A percentile compares a stretch with the other conserved stretches of the same genome.
These are phyloP conservation scores for Laticauda laticaudata DNA, from an alignment of 2,113 vertebrate species.

Conservation along the genomic window DNA sequence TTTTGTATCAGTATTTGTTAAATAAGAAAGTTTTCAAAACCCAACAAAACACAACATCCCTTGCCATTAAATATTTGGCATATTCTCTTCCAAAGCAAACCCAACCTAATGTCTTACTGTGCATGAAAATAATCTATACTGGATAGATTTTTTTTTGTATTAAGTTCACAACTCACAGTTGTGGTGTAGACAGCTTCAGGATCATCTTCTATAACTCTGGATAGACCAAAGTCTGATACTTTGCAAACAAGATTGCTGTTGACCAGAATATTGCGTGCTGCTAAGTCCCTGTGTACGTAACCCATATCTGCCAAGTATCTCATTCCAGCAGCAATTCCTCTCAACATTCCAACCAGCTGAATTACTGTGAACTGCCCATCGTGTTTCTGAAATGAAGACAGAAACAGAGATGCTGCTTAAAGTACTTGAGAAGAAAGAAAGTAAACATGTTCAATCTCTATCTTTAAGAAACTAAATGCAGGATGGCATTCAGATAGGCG, in stretches of 20 bases:
- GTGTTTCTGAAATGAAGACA: conserved; percentile 81
- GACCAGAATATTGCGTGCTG: conserved; percentile 96
- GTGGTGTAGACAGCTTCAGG: conserved; percentile 98
- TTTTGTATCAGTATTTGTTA: background rate
- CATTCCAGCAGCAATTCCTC: conserved; percentile 97
- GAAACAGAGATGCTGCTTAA: conserved; percentile 54
- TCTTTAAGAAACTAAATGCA: background rate
- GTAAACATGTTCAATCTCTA: conserved; percentile 4
- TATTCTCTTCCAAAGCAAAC: background rate
- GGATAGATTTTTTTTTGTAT: background rate
- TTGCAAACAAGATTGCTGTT: conserved; percentile 99
- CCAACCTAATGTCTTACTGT: background rate
- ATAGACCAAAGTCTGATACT: conserved; percentile 98
- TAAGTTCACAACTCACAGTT: conserved; percentile 79
- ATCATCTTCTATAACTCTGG: conserved; percentile 96
- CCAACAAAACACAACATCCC: background rate
- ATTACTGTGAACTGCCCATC: conserved; percentile 98
- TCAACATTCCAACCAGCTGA: conserved; percentile 96
- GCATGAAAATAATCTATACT: background rate
- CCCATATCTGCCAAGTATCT: conserved; percentile 97
- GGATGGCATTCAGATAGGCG: background rate
- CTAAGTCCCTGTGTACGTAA: conserved; percentile 96
- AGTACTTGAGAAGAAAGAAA: conserved; percentile 38
- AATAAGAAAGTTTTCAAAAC: background rate
- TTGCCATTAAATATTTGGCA: background rate